phyloP scores from a whole-genome alignment of 2,888 invertebrate genomes.

The Acronicta psi region DNA sequence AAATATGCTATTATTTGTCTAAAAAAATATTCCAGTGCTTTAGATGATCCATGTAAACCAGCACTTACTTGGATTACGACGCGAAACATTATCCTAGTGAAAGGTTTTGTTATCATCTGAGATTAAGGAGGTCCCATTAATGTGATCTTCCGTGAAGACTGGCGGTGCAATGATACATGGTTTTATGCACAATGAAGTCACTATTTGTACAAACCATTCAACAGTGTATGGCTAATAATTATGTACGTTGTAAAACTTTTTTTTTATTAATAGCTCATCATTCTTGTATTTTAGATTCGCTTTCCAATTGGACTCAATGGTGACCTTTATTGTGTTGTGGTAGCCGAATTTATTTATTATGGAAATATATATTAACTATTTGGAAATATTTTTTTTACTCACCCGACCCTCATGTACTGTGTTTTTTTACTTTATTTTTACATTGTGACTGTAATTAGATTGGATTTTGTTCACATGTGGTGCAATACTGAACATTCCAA shows the following conservation, averaged over 20 bases:
- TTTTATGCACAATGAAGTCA: slow-evolving; percentile 86
- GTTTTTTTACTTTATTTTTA: slow-evolving; percentile 61
- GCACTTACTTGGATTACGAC: slow-evolving; percentile 44
- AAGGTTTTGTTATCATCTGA: slow-evolving; percentile 66
- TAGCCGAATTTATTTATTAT: slow-evolving; percentile 77
- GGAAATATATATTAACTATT: slow-evolving; percentile 60
- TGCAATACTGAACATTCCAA: slow-evolving; percentile 89
- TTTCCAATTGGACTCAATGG: slow-evolving; percentile 71
- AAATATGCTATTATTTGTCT: no score
- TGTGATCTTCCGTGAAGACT: slow-evolving; percentile 84
- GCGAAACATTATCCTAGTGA: slow-evolving; percentile 51
- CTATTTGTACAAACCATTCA: slow-evolving; percentile 85
- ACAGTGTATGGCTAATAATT: slow-evolving; percentile 65
- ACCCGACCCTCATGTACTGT: slow-evolving; percentile 56
- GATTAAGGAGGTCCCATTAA: slow-evolving; percentile 74
- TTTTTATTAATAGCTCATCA: slow-evolving; percentile 63
- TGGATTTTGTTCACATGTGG: slow-evolving; percentile 80
- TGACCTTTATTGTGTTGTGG: slow-evolving; percentile 84
- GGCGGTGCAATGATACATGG: slow-evolving; percentile 69
- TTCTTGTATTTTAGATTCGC: slow-evolving; percentile 50
- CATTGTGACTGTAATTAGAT: slow-evolving; percentile 71
- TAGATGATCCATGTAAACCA: slow-evolving; percentile 19
- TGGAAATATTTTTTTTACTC: slow-evolving; percentile 59
- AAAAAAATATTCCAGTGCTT: not conserved
- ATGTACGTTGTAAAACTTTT: slow-evolving; percentile 55